A percentile compares a stretch with the other conserved stretches of the same genome.
These are phyloP conservation scores for Gorsachius magnificus DNA, from an alignment of 2,797 vertebrate species.

Conservation along the genomic window DNA sequence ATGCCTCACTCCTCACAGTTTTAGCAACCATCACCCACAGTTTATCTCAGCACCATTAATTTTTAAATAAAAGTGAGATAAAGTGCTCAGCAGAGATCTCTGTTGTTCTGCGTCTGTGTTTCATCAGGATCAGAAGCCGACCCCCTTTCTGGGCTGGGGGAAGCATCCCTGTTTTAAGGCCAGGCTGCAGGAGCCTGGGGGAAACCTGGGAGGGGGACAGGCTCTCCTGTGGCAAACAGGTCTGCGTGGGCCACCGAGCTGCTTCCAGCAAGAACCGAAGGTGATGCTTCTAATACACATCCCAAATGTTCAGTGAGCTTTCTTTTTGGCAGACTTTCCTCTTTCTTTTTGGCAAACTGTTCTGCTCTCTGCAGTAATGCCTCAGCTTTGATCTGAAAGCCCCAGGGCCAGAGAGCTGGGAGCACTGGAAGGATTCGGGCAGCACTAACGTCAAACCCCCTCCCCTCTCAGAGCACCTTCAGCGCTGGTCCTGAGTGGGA, in stretches of 20 bases:
- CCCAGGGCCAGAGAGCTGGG: rapidly evolving
- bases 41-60: background rate
- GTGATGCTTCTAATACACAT: background rate
- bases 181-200: background rate
- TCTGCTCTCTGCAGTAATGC: background rate
- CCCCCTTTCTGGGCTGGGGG: background rate
- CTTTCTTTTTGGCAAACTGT: background rate
- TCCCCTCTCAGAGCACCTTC: background rate
- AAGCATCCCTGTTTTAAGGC: background rate
- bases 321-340: background rate
- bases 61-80: background rate
- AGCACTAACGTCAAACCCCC: background rate
- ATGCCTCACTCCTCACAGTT: background rate
- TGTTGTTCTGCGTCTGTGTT: background rate
- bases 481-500: background rate
- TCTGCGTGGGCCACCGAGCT: background rate
- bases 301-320: background rate
- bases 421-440: background rate
- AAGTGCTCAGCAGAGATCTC: background rate
- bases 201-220: background rate
- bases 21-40: background rate
- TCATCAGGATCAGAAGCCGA: background rate
- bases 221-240: rapidly evolving
- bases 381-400: slow-evolving; percentile 11
- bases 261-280: background rate